These are phyloP conservation scores for Petrocephalus zakoni DNA, from an alignment of 2,113 vertebrate species.

Conservation along the genomic window DNA sequence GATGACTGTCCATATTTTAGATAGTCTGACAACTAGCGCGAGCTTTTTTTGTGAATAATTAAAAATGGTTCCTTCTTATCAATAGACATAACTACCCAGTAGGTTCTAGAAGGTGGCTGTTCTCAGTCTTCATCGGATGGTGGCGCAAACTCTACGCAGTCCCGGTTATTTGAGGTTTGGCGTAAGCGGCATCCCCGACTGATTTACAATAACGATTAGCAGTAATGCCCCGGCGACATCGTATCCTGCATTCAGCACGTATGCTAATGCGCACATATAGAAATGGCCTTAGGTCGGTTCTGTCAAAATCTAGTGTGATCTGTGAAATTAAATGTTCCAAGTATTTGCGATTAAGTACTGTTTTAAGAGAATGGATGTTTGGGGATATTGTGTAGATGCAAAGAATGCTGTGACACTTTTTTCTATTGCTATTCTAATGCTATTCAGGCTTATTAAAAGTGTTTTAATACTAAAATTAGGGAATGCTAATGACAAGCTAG, in stretches of 20 bases:
- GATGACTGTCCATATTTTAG: neutral
- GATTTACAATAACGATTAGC: neutral
- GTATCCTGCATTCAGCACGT: neutral
- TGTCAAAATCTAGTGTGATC: neutral
- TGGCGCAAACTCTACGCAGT: neutral
- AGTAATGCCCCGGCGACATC: neutral
- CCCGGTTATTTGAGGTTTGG: neutral
- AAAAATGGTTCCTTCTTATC: neutral
- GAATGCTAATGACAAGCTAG: neutral
- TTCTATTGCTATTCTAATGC: neutral
- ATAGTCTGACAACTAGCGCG: neutral
- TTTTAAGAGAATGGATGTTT: neutral
- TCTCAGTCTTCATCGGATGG: neutral
- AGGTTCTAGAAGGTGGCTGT: slow-evolving; percentile 17
- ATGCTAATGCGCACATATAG: neutral
- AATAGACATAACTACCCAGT: neutral
- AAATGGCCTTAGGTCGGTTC: neutral
- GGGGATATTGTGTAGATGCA: neutral
- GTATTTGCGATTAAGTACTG: neutral
- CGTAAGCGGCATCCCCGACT: neutral
- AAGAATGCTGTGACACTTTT: neutral
- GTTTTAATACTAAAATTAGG: neutral
- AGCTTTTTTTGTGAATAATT: neutral
- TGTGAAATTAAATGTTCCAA: neutral
- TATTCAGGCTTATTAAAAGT: neutral